These are phyloP conservation scores for Orchesella cincta DNA, from an alignment of 1,140 invertebrate genomes.

Conservation along the genomic window DNA sequence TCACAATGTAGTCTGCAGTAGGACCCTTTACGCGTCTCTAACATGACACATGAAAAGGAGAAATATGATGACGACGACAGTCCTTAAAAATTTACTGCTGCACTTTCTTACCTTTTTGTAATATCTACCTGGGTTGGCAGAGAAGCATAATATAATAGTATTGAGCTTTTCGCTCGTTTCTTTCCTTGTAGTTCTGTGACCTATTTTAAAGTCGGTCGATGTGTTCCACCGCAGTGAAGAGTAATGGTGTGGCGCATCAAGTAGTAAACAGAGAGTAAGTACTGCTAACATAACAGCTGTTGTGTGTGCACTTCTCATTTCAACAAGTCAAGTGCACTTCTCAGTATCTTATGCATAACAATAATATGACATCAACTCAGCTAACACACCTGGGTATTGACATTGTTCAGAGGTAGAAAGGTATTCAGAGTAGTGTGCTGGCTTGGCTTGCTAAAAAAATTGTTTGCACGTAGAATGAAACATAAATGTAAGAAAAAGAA, in stretches of 20 bases:
- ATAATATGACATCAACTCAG: too few species aligned
- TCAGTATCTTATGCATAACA: too few species aligned
- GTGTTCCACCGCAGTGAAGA: constrained; percentile 14
- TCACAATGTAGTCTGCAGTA: too few species aligned
- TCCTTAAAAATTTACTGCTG: not conserved
- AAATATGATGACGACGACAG: not conserved
- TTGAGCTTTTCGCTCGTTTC: not conserved
- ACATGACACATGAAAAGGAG: not conserved
- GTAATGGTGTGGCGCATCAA: not conserved
- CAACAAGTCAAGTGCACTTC: too few species aligned
- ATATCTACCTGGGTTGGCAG: not conserved
- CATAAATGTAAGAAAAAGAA: too few species aligned
- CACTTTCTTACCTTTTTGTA: not conserved
- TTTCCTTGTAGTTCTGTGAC: not conserved
- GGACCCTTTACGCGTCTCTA: not conserved
- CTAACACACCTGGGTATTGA: too few species aligned
- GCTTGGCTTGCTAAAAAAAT: too few species aligned
- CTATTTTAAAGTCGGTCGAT: constrained; percentile 28
- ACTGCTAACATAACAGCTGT: too few species aligned
- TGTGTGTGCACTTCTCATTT: too few species aligned
- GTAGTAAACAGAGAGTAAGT: not conserved
- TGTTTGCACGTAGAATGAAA: too few species aligned
- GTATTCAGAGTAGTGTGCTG: too few species aligned
- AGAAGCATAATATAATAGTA: not conserved
- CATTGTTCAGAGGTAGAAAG: too few species aligned